Conservation (phyloP, 2,113 vertebrate species). For the Climacteris rufus region DNA sequence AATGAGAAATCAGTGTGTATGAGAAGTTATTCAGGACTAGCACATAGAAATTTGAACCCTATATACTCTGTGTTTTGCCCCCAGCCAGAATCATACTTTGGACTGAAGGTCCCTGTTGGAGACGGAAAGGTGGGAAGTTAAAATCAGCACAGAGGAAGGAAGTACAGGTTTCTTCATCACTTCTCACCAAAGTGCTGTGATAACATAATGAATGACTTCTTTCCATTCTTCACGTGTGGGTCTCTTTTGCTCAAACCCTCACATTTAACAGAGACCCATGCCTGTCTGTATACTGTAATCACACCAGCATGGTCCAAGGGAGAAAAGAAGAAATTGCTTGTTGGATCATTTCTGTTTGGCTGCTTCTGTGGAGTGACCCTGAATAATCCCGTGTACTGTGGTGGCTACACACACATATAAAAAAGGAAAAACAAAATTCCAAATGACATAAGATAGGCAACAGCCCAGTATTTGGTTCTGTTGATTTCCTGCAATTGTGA, state of each 20-base stretch:
- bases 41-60: not conserved
- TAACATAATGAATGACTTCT: not conserved
- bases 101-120: not conserved
- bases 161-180: slow-evolving; percentile 3
- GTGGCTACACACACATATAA: not conserved
- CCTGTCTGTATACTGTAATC: not conserved
- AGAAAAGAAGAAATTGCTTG: not conserved
- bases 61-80: not conserved
- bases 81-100: not conserved
- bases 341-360: slow-evolving; percentile 29
- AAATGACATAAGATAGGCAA: slow-evolving; percentile 9
- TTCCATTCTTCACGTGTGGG: not conserved
- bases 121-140: not conserved
- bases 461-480: slow-evolving; percentile 14
- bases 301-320: not conserved
- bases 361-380: not conserved
- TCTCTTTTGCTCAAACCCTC: not conserved
- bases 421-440: not conserved
- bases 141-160: not conserved
- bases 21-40: not conserved
- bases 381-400: not conserved
- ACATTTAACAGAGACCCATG: not conserved
- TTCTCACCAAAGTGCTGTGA: not conserved
- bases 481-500: slow-evolving; percentile 65
- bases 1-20: not conserved